Conservation (phyloP, 1,140 invertebrate species). For the Dicyema japonicum region DNA sequence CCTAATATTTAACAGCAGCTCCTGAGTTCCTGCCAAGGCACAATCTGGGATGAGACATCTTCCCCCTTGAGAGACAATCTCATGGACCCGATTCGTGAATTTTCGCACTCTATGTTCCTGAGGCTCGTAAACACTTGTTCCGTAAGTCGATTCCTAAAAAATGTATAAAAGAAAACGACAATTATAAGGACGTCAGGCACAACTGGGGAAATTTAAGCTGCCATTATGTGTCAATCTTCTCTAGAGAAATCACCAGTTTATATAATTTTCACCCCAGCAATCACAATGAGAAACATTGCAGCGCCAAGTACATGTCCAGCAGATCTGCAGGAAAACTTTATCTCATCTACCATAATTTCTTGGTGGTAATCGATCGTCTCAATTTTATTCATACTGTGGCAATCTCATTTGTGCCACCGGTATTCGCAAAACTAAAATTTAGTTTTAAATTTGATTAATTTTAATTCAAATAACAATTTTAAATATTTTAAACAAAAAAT, state of each 20-base stretch:
- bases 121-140: constrained; percentile 91
- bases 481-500: too few species aligned
- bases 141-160: constrained; percentile 98
- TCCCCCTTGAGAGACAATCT: constrained; percentile 72
- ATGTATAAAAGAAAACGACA: too few species aligned
- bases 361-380: constrained; percentile 22
- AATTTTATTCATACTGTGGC: constrained; percentile 90
- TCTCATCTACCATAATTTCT: constrained; percentile 69
- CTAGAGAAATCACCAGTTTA: constrained; percentile 94
- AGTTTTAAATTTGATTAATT: too few species aligned
- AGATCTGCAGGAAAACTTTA: constrained; percentile 84
- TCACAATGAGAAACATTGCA: constrained; percentile 99
- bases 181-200: constrained; percentile 75
- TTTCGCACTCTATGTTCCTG: constrained; percentile 67
- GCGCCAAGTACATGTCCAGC: constrained; percentile 85
- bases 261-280: constrained; percentile 73
- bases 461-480: too few species aligned
- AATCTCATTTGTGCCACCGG: too few species aligned
- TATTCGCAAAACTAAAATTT: too few species aligned
- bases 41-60: constrained; percentile 90
- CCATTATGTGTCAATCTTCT: constrained; percentile 93
- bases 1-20: too few species aligned
- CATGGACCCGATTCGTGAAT: constrained; percentile 69
- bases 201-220: constrained; percentile 76
- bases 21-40: constrained; percentile 75